Conservation (phyloP, 2,888 invertebrate genomes). For the Polyommatus iphigenia region DNA sequence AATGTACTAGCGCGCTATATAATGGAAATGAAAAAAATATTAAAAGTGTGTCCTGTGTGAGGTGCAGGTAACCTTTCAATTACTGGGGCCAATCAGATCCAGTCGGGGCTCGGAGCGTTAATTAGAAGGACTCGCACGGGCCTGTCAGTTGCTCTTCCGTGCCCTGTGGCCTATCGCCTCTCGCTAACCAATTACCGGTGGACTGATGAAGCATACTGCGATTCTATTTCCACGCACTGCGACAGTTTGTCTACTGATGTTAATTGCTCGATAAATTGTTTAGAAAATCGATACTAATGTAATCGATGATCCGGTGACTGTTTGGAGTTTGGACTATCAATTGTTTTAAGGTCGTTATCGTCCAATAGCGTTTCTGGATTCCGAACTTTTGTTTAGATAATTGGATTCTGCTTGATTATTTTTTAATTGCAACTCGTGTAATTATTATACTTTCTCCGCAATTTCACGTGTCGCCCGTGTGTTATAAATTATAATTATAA, state of each 20-base stretch:
- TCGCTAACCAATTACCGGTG: slow-evolving; percentile 71
- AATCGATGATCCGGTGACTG: background rate
- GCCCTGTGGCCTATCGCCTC: slow-evolving; percentile 55
- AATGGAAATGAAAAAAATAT: slow-evolving; percentile 25
- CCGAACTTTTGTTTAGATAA: background rate
- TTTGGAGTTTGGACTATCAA: background rate
- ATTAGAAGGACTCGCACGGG: slow-evolving; percentile 61
- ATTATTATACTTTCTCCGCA: slow-evolving; percentile 34
- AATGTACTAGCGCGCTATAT: background rate
- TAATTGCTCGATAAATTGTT: slow-evolving; percentile 21
- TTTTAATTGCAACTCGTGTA: slow-evolving; percentile 30
- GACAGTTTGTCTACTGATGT: background rate
- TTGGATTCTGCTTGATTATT: slow-evolving; percentile 30
- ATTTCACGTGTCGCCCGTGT: slow-evolving; percentile 28
- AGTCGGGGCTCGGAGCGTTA: slow-evolving; percentile 55
- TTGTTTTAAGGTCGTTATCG: background rate
- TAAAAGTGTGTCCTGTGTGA: slow-evolving; percentile 33
- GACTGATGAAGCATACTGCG: slow-evolving; percentile 58
- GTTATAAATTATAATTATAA: slow-evolving; percentile 23
- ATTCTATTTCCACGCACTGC: slow-evolving; percentile 16
- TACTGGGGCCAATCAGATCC: slow-evolving; percentile 50
- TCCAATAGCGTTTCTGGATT: background rate
- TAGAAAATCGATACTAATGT: slow-evolving; percentile 1
- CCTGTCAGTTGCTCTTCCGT: slow-evolving; percentile 50
- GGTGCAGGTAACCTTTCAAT: slow-evolving; percentile 56